Percentiles rank a stretch among this genome's conserved stretches.
phyloP scores from a whole-genome alignment of 2,797 vertebrate species.

The Psittacula echo region DNA sequence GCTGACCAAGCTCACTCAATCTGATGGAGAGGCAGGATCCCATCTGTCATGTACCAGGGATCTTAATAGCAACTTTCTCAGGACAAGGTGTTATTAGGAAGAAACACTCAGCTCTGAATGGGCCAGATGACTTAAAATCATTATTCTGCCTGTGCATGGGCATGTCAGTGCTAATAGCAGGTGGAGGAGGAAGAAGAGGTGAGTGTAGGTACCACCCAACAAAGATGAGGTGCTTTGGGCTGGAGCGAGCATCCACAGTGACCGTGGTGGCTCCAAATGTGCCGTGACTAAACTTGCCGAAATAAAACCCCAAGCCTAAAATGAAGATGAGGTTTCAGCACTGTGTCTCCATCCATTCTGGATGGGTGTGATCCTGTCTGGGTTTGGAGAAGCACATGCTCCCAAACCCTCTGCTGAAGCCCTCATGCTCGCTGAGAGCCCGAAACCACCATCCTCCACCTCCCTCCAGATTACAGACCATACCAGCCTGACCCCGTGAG shows the following conservation, averaged over 20 bases:
- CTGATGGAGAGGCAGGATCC: background rate
- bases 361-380: background rate
- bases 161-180: background rate
- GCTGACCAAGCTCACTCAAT: background rate
- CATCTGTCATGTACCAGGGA: background rate
- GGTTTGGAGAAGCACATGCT: background rate
- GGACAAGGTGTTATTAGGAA: background rate
- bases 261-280: background rate
- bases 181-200: conserved; percentile 22
- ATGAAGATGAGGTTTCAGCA: background rate
- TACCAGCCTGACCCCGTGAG: background rate
- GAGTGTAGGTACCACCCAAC: background rate
- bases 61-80: background rate
- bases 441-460: background rate
- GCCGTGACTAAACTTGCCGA: background rate
- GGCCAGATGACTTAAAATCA: background rate
- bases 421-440: background rate
- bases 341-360: background rate
- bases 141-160: background rate
- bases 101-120: background rate
- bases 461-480: conserved; percentile 24
- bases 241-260: background rate
- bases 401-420: background rate
- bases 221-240: background rate
- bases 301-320: background rate